Evolutionary conservation across 2,888 invertebrate species (phyloP).

Genomic region (Microplitis manilae): DNA sequence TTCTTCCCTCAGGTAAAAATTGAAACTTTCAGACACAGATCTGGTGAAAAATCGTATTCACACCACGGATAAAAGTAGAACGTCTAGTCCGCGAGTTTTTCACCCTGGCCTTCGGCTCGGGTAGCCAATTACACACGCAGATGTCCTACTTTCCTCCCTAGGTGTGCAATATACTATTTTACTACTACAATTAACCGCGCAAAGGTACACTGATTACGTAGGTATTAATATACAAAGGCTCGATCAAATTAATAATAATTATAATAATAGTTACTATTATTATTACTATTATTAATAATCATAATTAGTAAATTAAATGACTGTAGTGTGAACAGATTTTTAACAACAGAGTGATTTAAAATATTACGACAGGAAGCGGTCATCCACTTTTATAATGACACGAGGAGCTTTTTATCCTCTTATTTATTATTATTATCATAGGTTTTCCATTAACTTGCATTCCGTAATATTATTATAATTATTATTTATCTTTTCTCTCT

Average conservation of each 20-base stretch:
- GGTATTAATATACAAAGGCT: conserved; percentile 54
- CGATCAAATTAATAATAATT: conserved; percentile 40
- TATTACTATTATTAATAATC: conserved; percentile 9
- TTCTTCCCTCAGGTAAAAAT: no score
- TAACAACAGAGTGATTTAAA: conserved; percentile 50
- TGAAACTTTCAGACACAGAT: no score
- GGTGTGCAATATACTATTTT: background rate
- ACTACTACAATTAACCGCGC: conserved; percentile 13
- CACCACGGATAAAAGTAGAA: no score
- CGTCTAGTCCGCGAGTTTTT: no score
- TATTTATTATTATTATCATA: conserved; percentile 42
- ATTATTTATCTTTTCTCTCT: conserved; percentile 34
- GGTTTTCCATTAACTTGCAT: conserved; percentile 42
- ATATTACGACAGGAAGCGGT: conserved; percentile 61
- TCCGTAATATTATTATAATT: conserved; percentile 3
- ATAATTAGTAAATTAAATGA: conserved; percentile 63
- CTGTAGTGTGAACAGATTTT: conserved; percentile 52
- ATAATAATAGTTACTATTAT: background rate
- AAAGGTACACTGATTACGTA: conserved; percentile 51
- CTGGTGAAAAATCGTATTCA: no score
- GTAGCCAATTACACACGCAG: no score
- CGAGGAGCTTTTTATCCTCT: conserved; percentile 50
- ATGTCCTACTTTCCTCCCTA: no score
- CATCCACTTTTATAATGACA: conserved; percentile 55
- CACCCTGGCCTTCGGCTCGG: no score